Conservation (phyloP, 2,797 vertebrate species). For the Phoxinus dragarum region DNA sequence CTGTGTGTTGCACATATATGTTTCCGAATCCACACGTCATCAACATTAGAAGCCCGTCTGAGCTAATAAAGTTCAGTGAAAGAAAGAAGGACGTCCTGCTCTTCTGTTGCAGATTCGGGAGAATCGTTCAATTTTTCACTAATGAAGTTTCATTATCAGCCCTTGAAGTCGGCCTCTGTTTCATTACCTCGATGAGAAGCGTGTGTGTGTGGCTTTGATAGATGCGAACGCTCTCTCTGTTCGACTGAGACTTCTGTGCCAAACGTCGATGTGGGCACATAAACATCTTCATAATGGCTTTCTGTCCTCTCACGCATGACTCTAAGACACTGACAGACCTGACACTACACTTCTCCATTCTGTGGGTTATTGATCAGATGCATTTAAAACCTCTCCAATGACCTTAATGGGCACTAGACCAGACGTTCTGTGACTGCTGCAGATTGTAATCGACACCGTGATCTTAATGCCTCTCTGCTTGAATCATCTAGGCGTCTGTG, state of each 20-base stretch:
- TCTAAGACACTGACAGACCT: not conserved
- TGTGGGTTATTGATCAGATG: slow-evolving; percentile 4
- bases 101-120: not conserved
- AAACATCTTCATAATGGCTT: not conserved
- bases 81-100: not conserved
- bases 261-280: not conserved
- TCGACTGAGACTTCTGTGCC: not conserved
- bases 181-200: not conserved
- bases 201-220: slow-evolving; percentile 4
- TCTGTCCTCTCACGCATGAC: not conserved
- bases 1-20: not conserved
- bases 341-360: not conserved
- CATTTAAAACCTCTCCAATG: not conserved
- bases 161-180: not conserved
- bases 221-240: not conserved
- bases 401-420: not conserved
- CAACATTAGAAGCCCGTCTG: not conserved
- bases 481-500: not conserved
- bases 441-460: not conserved
- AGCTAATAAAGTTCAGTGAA: not conserved
- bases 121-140: slow-evolving; percentile 6
- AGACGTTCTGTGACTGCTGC: not conserved
- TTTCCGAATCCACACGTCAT: not conserved
- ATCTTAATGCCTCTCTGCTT: not conserved
- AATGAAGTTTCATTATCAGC: slow-evolving; percentile 42